Conservation (phyloP, 2,888 invertebrate species). For the Eristalis tenax region DNA sequence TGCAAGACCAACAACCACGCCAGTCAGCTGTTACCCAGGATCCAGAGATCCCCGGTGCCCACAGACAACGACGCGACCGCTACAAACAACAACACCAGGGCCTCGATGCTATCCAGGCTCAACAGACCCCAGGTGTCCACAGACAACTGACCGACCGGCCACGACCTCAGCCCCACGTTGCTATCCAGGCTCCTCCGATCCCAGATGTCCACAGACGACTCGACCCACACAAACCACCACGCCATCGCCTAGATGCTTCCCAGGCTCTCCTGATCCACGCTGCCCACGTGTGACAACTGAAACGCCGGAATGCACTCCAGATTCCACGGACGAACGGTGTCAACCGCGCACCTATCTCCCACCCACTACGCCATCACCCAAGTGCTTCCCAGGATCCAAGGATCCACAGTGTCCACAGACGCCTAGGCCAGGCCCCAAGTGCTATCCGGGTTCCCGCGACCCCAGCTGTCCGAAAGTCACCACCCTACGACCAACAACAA, state of each 20-base stretch:
- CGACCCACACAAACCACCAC: constrained; percentile 67
- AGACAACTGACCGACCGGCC: constrained; percentile 73
- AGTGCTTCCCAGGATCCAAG: constrained; percentile 75
- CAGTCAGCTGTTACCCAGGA: constrained; percentile 78
- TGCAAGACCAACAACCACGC: not conserved
- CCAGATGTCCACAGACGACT: constrained; percentile 64
- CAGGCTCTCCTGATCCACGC: constrained; percentile 79
- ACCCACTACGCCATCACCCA: constrained; percentile 27
- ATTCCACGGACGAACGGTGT: constrained; percentile 73
- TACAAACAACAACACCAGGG: not conserved
- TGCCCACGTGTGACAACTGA: constrained; percentile 74
- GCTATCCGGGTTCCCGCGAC: not conserved
- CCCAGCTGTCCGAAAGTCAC: not conserved
- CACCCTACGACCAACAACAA: constrained; percentile 27
- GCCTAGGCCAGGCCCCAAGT: not conserved
- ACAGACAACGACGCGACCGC: constrained; percentile 75
- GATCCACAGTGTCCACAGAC: constrained; percentile 64
- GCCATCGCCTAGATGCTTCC: constrained; percentile 75
- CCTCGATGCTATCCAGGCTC: constrained; percentile 75
- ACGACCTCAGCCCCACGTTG: constrained; percentile 43
- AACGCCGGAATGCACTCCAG: constrained; percentile 74
- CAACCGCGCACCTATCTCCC: constrained; percentile 62
- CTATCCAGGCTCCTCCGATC: constrained; percentile 77
- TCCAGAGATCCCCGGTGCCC: constrained; percentile 76
- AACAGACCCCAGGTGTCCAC: constrained; percentile 72